Conservation (phyloP, 2,797 vertebrate species). For the Sebastes vulpes region DNA sequence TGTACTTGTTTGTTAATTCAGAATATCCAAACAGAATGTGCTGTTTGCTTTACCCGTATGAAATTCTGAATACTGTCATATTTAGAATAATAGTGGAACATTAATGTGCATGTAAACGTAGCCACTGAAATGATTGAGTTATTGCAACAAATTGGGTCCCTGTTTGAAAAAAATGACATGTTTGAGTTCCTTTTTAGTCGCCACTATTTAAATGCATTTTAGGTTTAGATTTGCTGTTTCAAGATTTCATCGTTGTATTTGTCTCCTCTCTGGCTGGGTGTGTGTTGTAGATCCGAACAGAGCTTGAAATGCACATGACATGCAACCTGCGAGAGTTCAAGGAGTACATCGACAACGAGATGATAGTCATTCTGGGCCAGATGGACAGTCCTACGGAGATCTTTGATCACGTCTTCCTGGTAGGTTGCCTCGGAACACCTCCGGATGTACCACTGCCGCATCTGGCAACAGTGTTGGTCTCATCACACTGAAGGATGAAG, state of each 20-base stretch:
- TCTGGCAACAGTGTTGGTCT: background rate
- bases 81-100: too few species aligned
- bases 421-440: constrained; percentile 66
- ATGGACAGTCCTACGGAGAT: constrained; percentile 99
- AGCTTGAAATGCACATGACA: constrained; percentile 98
- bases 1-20: too few species aligned
- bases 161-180: background rate
- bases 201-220: background rate
- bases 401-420: constrained; percentile 97
- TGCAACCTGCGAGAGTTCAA: constrained; percentile 98
- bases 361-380: constrained; percentile 98
- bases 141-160: background rate
- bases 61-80: too few species aligned
- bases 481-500: background rate
- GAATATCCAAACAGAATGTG: too few species aligned
- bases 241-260: background rate
- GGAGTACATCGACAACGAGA: constrained; percentile 98
- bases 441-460: background rate
- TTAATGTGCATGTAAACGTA: too few species aligned
- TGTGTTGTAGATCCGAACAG: constrained; percentile 91
- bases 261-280: background rate
- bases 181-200: background rate
- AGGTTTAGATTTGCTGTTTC: background rate
- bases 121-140: background rate
- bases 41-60: too few species aligned